phyloP scores from a whole-genome alignment of 2,113 vertebrate species.

The Grallaria varia region DNA sequence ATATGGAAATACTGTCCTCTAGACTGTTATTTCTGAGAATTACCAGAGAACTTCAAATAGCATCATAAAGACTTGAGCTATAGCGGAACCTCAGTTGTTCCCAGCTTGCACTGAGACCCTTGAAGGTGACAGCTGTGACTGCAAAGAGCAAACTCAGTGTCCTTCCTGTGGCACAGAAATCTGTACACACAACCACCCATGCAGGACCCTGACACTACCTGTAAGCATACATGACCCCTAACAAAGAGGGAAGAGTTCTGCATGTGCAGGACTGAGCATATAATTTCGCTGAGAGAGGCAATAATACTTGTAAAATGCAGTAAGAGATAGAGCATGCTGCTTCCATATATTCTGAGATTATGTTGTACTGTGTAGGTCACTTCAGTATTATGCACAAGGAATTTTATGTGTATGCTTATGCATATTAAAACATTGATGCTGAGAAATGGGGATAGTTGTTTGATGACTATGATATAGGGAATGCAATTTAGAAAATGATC shows the following conservation, averaged over 20 bases:
- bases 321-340: background rate
- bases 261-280: background rate
- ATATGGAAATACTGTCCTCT: background rate
- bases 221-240: background rate
- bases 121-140: background rate
- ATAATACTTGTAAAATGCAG: background rate
- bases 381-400: background rate
- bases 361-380: background rate
- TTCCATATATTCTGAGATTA: background rate
- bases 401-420: background rate
- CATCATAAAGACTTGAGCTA: background rate
- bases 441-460: background rate
- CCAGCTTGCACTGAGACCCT: background rate
- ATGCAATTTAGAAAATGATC: background rate
- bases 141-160: background rate
- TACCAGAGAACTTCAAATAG: background rate
- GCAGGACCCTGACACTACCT: background rate
- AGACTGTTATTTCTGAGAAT: background rate
- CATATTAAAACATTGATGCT: background rate
- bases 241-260: background rate
- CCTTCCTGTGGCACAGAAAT: background rate
- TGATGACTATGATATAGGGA: background rate
- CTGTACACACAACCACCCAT: background rate
- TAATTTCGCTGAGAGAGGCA: background rate
- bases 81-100: background rate